Evolutionary conservation across 2,888 invertebrate genomes (phyloP), one percentile per base, ranked within the genome.

Genomic region (Drosophila subsilvestris): DNA sequence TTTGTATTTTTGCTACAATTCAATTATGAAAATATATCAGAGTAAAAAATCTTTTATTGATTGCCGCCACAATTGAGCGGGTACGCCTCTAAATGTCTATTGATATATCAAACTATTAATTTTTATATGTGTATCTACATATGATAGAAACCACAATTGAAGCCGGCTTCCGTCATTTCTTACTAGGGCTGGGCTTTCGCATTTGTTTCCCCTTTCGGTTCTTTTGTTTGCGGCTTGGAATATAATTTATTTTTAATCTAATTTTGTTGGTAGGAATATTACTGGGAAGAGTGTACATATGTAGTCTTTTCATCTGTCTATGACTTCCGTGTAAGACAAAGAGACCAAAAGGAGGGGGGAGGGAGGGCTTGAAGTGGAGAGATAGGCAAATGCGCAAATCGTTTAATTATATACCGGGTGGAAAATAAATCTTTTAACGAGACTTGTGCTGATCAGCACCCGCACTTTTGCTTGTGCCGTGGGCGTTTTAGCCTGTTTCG

Each of bases 371-470:
- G 53, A 25, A 14, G 20, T 20, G 20, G 22, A 10, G 37, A 4
- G 49, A 22, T 69, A 66, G 56, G 56, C 73, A 74, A 86, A 86
- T 84, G 85, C 76, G 82, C 85, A 85, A 73, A 79, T 85, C 82
- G 70, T 22, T 65, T 85, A 85, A 81, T 82, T 85, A 66, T 55
- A 72, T 44, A 53, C 72, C 20, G 18, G 29, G 9, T 9, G 20
- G 66, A 51, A 9, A 27, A 27, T 8, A 37, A 37, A 66, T 66
- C 47, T 32, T 43, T 58, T 74, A 63, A 55, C 47, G 49, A 27
- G 54, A 62, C 9, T 29, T 22, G 44, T 22, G 44, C 48, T 59
- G 57, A 63, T 67, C 37, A 56, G 68, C 84, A 84, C 82, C 85
- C 86, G 79, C 86, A 75, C 69, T 75, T 37, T 14, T 56, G 66